Base-by-base conservation (phyloP, 2,888 invertebrate species). In the Geophilus truncorum region DNA sequence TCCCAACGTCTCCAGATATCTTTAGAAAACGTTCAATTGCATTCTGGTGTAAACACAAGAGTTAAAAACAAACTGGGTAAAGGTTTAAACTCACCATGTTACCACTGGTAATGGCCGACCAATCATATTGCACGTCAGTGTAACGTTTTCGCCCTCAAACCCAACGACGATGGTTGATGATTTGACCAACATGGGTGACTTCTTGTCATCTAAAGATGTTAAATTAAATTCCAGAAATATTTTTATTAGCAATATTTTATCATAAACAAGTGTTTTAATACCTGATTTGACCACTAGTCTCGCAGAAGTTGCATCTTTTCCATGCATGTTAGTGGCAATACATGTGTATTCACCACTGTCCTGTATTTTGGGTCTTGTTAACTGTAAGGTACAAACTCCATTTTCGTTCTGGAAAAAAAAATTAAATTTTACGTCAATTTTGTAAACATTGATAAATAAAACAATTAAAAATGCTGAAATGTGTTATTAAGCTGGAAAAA, bases 341-440 rank as follows among this genome's bases (percentile, higher is more conserved):
- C 95, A 95, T 2, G 91, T 90, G 85, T 94, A 95, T 85, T 93
- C 92, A 10, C 93, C 95, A 4, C 92, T 91, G 87, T 84, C 84
- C 1, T 81, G 75, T 9, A 81, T 80, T 34, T 83, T 81, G 10
- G 82, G 79, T 25, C 80, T 81, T 30, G 40, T 82, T 15, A 84
- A 82, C 51, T 84, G 83, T 15, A 84, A 70, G 28, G 80, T 80
- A 25, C 82, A 84, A n/a, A 83, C 34, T 0, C 83, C 84, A 45
- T 82, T 82, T 25, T 84, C 84, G 36, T 79, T 80, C 84, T 84
- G 75, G 34, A 80, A 79, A 25, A 15, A 62, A 9, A 62, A 30
- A 28, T 25, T 36, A n/a, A 6, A 32, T 21, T 15, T 78, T 15
- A 25, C 21, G n/a, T 25, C 5, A 36, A 78, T 25, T 15, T 21